Conservation (phyloP, 30 jellyfish, hydroid and myxozoan genomes). For the Aurelia sp. region DNA sequence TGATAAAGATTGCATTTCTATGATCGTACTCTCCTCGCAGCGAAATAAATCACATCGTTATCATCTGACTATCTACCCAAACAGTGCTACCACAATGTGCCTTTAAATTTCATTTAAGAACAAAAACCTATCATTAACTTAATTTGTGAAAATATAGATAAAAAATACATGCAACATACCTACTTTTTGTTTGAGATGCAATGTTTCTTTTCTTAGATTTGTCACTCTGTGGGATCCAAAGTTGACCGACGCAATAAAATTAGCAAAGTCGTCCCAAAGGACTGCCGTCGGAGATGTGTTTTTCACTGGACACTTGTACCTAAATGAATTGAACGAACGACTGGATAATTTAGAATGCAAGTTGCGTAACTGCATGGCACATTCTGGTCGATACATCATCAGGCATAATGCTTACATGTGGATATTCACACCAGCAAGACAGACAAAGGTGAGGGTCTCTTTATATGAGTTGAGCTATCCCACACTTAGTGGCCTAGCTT, state of each 20-base stretch:
- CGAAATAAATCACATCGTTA: too few relatives aligned
- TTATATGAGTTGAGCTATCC: too few relatives aligned
- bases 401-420: conserved; percentile 7
- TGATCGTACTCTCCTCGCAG: too few relatives aligned
- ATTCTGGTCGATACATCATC: not conserved
- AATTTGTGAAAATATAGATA: too few relatives aligned
- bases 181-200: too few relatives aligned
- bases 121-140: too few relatives aligned
- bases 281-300: conserved; percentile 1
- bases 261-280: not conserved
- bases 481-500: too few relatives aligned
- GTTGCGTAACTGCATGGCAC: conserved; percentile 7
- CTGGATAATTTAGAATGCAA: not conserved
- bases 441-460: not conserved
- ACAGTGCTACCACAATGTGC: too few relatives aligned
- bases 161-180: too few relatives aligned
- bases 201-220: not conserved
- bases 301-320: not conserved
- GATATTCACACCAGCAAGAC: not conserved
- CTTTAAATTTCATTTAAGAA: too few relatives aligned
- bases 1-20: too few relatives aligned
- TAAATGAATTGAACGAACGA: not conserved
- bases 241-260: not conserved
- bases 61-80: too few relatives aligned
- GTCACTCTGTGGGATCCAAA: conserved; percentile 6